Conservation (phyloP, 2,113 vertebrate genomes). For the Chionomys nivalis region DNA sequence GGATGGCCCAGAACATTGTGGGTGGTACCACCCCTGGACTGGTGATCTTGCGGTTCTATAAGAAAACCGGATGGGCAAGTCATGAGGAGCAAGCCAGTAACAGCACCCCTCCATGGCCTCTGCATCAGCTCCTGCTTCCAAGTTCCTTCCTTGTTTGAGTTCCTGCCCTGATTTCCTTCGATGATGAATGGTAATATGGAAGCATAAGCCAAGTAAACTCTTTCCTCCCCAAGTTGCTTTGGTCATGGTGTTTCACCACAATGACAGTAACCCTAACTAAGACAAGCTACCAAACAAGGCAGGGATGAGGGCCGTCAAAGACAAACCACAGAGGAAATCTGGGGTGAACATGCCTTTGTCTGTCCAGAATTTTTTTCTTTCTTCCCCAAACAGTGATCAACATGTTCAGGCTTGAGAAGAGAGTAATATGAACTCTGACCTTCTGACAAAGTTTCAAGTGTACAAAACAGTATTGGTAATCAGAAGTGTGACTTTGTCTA, state of each 20-base stretch:
- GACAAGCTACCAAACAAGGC: accelerated
- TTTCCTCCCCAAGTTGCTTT: neutral
- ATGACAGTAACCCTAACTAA: neutral
- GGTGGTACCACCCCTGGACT: neutral
- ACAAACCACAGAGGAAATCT: neutral
- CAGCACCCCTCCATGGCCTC: neutral
- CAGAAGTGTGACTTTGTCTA: accelerated
- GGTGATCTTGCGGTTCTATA: neutral
- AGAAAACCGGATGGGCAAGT: neutral
- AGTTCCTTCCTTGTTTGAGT: neutral
- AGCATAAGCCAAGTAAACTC: neutral
- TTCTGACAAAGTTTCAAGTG: neutral
- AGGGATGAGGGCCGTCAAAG: accelerated
- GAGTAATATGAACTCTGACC: neutral
- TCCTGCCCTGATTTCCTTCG: neutral
- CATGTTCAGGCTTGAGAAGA: neutral
- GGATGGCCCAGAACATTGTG: neutral
- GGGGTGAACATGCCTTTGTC: neutral
- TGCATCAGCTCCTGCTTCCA: neutral
- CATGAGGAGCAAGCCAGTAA: neutral
- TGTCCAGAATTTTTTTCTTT: neutral
- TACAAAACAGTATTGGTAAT: accelerated
- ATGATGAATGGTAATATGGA: neutral
- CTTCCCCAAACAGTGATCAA: neutral
- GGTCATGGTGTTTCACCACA: neutral